phyloP scores from a whole-genome alignment of 2,113 vertebrate species.

The Taxidea taxus region DNA sequence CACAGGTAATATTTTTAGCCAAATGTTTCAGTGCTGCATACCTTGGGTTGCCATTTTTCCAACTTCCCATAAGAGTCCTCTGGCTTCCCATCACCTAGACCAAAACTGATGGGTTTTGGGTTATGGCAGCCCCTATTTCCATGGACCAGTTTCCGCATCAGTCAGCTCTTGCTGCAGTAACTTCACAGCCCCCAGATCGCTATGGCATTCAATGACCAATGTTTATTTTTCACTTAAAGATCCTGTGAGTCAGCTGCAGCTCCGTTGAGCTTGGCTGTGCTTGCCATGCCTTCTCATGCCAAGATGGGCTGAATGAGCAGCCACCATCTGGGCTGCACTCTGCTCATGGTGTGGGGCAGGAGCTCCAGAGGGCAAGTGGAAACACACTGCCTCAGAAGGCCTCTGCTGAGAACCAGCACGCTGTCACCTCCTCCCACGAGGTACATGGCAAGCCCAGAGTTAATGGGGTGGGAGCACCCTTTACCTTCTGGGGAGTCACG shows the following conservation, averaged over 20 bases:
- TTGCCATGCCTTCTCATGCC: not conserved
- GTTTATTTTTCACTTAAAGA: not conserved
- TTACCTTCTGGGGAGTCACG: not conserved
- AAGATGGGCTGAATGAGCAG: not conserved
- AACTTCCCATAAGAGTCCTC: not conserved
- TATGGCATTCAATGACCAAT: not conserved
- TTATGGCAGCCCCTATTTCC: not conserved
- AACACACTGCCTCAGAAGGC: not conserved
- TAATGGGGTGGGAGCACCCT: not conserved
- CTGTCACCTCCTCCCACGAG: not conserved
- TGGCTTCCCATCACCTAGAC: not conserved
- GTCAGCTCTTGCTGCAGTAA: not conserved
- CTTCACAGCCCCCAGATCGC: not conserved
- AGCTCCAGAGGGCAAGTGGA: not conserved
- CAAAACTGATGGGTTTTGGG: not conserved
- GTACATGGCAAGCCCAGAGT: not conserved
- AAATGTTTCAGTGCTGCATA: not conserved
- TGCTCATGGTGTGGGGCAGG: not conserved
- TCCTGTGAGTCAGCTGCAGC: not conserved
- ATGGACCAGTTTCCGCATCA: not conserved
- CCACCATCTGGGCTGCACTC: not conserved
- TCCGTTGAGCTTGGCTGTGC: not conserved
- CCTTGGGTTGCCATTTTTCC: not conserved
- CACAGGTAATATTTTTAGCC: not conserved
- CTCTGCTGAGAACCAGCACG: not conserved